Evolutionary conservation across 2,113 vertebrate genomes (phyloP), one percentile per base, ranked within the genome.

Genomic region (Laterallus jamaicensis): DNA sequence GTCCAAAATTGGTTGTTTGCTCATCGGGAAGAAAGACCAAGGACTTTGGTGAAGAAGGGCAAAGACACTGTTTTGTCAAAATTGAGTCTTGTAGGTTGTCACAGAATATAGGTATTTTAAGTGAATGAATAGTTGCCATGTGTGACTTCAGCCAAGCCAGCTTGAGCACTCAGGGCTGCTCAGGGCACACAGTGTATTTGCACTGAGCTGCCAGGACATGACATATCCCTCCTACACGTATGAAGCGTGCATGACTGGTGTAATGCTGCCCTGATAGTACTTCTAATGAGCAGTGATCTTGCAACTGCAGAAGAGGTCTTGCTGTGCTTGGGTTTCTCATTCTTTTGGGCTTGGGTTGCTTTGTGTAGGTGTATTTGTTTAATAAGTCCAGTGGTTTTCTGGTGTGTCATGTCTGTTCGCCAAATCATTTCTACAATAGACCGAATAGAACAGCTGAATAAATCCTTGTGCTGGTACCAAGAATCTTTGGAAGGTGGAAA

Each of bases 141-240:
- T 29, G 26, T 68, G 80, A 76, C 42, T 73, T 82, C 2, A 66
- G 66, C 55, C 18, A 62, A 92, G 39, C 19, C 44, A 69, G 18
- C 21, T 4, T 74, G 17, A 59, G 26, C 37, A 39, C 11, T 4
- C 35, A 56, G 31, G 55, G 24, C 42, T 59, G 31, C 29, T 31
- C 42, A 42, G 32, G 8, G 20, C 49, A 49, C 47, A 22, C 49
- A 49, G 49, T 62, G 12, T 22, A 8, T 20, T 40, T 15, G 20
- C 39, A 40, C 3, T 44, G 54, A 42, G 29, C 25, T 76, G 32
- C 21, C 24, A 31, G 12, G 29, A 83, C 32, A 25, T 40, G 54
- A 18, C 40, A 15, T 55, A 64, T 10, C 4, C 1, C 20, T 66
- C 7, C 42, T 1, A 2, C 0, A 0, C 6, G 10, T 28, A 31